phyloP scores from a whole-genome alignment of 1,140 invertebrate genomes.

The Panagrolaimus sp. region DNA sequence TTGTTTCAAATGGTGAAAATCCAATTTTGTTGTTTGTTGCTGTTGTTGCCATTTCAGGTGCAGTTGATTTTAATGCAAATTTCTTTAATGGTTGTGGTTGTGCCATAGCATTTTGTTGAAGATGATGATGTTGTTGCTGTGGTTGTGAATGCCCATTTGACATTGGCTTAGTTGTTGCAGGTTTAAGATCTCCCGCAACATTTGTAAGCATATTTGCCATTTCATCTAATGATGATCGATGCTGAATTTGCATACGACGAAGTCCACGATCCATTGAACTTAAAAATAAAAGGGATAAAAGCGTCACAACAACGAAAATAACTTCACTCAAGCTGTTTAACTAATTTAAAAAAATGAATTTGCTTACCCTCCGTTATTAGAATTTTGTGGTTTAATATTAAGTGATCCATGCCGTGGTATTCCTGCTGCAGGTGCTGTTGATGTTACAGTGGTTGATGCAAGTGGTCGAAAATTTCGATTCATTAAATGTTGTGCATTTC shows the following conservation, averaged over 20 bases:
- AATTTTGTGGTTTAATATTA: neutral
- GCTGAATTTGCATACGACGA: neutral
- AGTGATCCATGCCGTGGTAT: conserved; percentile 11
- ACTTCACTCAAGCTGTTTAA: too few species aligned
- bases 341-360: neutral
- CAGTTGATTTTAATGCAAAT: neutral
- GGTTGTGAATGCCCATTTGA: neutral
- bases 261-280: neutral
- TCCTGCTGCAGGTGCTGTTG: neutral
- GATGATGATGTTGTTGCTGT: neutral
- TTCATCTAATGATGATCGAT: conserved; percentile 5
- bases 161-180: neutral
- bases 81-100: neutral
- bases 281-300: neutral
- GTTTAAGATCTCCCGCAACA: conserved; percentile 5
- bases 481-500: conserved; percentile 2
- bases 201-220: conserved; percentile 20
- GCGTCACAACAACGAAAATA: neutral
- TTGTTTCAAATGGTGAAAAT: conserved; percentile 47
- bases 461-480: neutral
- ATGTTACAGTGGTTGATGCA: neutral
- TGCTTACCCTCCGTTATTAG: neutral
- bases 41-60: conserved; percentile 10
- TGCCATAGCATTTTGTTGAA: neutral
- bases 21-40: conserved; percentile 17